Percentiles rank a stretch among this genome's conserved stretches.
phyloP scores from a whole-genome alignment of 2,113 vertebrate species.

The Grantiella picta region DNA sequence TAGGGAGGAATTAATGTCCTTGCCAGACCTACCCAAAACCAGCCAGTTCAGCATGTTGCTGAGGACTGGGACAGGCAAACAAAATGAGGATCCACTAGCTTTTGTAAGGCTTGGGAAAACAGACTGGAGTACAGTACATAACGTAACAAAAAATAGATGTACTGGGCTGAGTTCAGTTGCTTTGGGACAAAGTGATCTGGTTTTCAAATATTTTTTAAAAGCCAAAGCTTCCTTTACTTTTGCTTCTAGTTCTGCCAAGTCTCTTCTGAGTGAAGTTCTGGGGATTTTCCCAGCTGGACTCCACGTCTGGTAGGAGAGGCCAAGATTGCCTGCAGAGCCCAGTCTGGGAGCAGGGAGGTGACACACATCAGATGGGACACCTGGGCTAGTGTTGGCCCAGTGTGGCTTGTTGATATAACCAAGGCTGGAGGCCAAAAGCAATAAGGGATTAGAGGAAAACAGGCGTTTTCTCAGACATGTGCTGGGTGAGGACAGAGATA shows the following conservation, averaged over 20 bases:
- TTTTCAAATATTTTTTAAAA: background rate
- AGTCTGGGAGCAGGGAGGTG: background rate
- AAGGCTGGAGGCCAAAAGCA: background rate
- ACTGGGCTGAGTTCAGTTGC: background rate
- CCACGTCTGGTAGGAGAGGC: background rate
- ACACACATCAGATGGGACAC: background rate
- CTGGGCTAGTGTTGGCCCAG: background rate
- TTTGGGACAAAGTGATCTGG: background rate
- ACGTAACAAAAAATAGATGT: background rate
- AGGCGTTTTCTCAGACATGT: background rate
- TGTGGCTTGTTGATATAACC: background rate
- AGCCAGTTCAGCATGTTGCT: background rate
- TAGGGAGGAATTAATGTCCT: background rate
- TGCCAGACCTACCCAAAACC: background rate
- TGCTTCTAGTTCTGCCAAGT: background rate
- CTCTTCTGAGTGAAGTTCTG: background rate
- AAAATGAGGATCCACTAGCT: background rate
- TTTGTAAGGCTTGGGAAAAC: constrained; percentile 19
- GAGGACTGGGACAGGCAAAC: background rate
- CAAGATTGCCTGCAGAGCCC: background rate
- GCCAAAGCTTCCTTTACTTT: background rate
- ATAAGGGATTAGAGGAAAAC: background rate
- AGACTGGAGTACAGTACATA: constrained; percentile 1
- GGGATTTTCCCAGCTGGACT: background rate
- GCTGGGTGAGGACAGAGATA: background rate